Percentiles rank a stretch among this genome's conserved stretches.
phyloP scores from a whole-genome alignment of 2,888 invertebrate genomes.

The Microchrysa polita region DNA sequence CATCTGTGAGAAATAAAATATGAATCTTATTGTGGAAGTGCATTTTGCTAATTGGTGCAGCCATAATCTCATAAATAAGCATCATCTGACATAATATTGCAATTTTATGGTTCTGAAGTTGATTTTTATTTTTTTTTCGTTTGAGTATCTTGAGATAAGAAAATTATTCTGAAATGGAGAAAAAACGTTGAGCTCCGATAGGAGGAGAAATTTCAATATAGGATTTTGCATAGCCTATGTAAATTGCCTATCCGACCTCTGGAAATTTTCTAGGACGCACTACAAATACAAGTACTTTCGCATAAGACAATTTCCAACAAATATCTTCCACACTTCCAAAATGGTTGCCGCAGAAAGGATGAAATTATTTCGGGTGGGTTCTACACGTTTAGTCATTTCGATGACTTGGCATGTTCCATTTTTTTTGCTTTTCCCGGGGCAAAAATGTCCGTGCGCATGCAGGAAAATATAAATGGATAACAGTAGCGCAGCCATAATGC shows the following conservation, averaged over 20 bases:
- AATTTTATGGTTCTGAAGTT: not conserved
- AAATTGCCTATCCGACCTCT: constrained; percentile 1
- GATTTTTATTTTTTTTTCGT: not conserved
- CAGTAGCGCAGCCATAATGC: no score
- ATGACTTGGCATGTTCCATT: not conserved
- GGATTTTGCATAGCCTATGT: no score
- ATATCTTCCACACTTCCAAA: constrained; percentile 14
- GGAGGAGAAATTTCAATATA: no score
- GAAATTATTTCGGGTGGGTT: not conserved
- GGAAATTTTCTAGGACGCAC: constrained; percentile 3
- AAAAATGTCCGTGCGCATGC: no score
- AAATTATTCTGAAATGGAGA: not conserved
- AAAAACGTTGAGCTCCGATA: no score
- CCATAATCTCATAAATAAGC: not conserved
- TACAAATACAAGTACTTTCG: constrained; percentile 2
- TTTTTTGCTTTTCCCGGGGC: no score
- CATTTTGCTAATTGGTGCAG: constrained; percentile 20
- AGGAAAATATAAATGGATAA: no score
- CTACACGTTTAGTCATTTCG: not conserved
- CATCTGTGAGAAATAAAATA: not conserved
- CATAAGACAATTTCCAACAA: constrained; percentile 21
- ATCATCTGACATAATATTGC: no score
- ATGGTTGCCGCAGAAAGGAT: not conserved
- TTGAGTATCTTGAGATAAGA: not conserved
- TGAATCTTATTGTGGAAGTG: not conserved